These are phyloP conservation scores for Caranx melampygus DNA, from an alignment of 2,113 vertebrate genomes.

Conservation along the genomic window DNA sequence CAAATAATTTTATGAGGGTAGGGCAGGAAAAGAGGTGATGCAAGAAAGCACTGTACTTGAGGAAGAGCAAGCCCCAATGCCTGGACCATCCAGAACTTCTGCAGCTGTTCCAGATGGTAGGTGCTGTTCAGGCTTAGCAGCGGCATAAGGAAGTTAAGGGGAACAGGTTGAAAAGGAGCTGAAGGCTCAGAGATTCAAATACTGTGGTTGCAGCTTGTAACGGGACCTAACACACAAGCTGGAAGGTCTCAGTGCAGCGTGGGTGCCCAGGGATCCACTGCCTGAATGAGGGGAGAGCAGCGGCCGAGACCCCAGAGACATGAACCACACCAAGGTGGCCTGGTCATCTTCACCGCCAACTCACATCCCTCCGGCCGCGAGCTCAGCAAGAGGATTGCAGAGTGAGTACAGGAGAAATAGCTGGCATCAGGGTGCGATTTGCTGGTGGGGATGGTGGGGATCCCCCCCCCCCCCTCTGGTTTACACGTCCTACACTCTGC, in stretches of 20 bases:
- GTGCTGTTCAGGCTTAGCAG: slow-evolving; percentile 17
- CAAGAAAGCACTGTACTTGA: slow-evolving; percentile 15
- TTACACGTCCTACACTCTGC: no score
- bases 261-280: slow-evolving; percentile 86
- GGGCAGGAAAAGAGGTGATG: slow-evolving; percentile 33
- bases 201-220: slow-evolving; percentile 64
- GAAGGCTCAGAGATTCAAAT: slow-evolving; percentile 33
- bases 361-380: slow-evolving; percentile 94
- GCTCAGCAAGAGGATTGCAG: slow-evolving; percentile 93
- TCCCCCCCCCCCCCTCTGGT: no score
- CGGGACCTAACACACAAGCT: slow-evolving; percentile 73
- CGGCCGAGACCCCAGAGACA: slow-evolving; percentile 75
- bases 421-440: not conserved
- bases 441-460: no score
- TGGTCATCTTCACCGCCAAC: slow-evolving; percentile 98
- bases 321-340: slow-evolving; percentile 95
- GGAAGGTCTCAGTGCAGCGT: slow-evolving; percentile 86
- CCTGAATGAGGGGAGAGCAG: slow-evolving; percentile 79
- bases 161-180: slow-evolving; percentile 63
- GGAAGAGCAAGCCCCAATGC: slow-evolving; percentile 35
- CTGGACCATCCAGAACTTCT: slow-evolving; percentile 27
- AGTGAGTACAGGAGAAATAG: slow-evolving; percentile 85
- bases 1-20: slow-evolving; percentile 13
- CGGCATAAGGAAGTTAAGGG: slow-evolving; percentile 13
- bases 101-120: slow-evolving; percentile 27